phyloP scores from a whole-genome alignment of 1,140 invertebrate genomes.

The Varroa destructor region DNA sequence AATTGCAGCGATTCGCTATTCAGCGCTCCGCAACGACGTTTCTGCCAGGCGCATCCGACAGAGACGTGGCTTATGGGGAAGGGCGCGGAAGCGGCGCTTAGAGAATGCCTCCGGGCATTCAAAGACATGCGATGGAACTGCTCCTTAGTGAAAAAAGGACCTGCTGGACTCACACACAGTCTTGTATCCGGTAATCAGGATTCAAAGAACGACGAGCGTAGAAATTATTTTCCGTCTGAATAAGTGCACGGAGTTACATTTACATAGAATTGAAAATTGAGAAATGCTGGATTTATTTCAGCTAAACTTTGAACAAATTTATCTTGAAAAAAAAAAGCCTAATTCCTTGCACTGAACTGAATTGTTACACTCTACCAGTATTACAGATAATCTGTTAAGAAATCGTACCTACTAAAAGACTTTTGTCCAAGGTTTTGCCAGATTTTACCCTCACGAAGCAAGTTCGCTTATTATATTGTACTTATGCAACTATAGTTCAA shows the following conservation, averaged over 20 bases:
- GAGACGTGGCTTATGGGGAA: not conserved
- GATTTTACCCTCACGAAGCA: not conserved
- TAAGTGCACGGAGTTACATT: not conserved
- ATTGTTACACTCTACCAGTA: no score
- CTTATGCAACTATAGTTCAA: not conserved
- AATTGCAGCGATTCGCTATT: no score
- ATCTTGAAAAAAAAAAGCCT: not conserved
- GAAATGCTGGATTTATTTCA: no score
- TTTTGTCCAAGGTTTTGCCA: no score
- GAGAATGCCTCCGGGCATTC: not conserved
- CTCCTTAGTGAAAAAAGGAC: not conserved
- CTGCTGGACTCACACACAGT: slow-evolving; percentile 15
- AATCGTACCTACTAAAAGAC: no score
- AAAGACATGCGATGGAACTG: slow-evolving; percentile 10
- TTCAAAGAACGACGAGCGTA: not conserved
- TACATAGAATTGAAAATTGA: not conserved
- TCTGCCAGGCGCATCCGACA: slow-evolving; percentile 2
- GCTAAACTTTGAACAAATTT: not conserved
- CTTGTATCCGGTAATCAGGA: slow-evolving; percentile 4
- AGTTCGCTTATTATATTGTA: not conserved
- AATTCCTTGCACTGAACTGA: no score
- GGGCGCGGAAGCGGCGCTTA: not conserved
- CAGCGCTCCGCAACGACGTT: not conserved
- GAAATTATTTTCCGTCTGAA: not conserved
- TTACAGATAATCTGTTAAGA: no score